These are phyloP conservation scores for Chirona hameri DNA, from an alignment of 2,888 invertebrate species.

Conservation along the genomic window DNA sequence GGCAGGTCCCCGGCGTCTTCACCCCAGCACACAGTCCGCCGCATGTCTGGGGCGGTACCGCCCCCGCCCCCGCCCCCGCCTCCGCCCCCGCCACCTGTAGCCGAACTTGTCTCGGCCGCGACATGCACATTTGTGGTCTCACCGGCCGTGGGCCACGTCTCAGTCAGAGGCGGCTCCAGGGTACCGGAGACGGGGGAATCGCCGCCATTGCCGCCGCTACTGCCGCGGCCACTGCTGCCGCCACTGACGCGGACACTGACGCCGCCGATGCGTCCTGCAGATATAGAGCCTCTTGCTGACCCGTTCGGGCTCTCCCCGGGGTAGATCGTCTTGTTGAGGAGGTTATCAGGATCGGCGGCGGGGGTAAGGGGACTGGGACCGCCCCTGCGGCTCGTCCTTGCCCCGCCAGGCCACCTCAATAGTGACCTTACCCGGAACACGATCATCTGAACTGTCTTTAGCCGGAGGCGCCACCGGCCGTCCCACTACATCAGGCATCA, in stretches of 20 bases:
- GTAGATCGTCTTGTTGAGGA: too few relatives aligned
- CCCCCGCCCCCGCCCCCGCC: too few relatives aligned
- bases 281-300: too few relatives aligned
- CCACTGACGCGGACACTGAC: too few relatives aligned
- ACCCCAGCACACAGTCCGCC: background rate
- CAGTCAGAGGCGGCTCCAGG: background rate
- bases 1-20: background rate
- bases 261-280: too few relatives aligned
- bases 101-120: background rate
- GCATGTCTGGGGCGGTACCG: background rate
- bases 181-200: background rate
- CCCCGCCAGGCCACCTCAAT: background rate
- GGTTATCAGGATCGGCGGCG: background rate
- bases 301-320: too few relatives aligned
- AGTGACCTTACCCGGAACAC: background rate
- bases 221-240: too few relatives aligned
- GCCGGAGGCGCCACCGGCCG: background rate
- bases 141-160: background rate
- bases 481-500: background rate
- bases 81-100: background rate
- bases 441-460: too few relatives aligned
- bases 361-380: background rate
- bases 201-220: too few relatives aligned
- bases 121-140: background rate
- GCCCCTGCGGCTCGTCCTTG: background rate